Conservation (phyloP, 2,797 vertebrate genomes). For the Oryzias sinensis region DNA sequence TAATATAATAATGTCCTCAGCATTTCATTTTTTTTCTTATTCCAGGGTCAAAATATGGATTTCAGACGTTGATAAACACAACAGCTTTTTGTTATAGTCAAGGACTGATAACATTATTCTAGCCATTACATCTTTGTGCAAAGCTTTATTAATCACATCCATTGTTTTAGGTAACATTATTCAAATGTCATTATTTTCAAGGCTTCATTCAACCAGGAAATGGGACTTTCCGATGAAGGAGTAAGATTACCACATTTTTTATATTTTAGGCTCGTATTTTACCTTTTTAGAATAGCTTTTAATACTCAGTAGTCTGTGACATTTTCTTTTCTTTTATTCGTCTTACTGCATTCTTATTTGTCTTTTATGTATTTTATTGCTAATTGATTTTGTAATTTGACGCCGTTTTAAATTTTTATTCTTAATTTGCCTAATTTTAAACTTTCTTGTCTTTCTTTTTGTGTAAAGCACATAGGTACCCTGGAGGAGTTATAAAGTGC, state of each 20-base stretch:
- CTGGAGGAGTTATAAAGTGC: no score
- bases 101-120: conserved; percentile 71
- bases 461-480: no score
- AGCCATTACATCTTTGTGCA: conserved; percentile 17
- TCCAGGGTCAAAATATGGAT: conserved; percentile 47
- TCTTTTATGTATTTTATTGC: no score
- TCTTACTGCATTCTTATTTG: no score
- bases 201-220: conserved; percentile 46
- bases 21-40: conserved; percentile 45
- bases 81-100: conserved; percentile 41
- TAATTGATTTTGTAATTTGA: no score
- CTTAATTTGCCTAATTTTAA: no score
- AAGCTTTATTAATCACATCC: conserved; percentile 48
- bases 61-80: conserved; percentile 21
- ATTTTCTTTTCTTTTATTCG: no score
- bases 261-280: no score
- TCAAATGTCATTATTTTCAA: conserved; percentile 23
- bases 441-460: no score
- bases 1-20: conserved; percentile 28
- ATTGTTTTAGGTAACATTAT: conserved; percentile 52
- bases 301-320: no score
- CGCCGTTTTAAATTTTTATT: no score
- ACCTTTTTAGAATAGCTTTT: no score
- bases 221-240: conserved; percentile 46
- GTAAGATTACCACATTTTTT: conserved; percentile 18